Evolutionary conservation across 2,888 invertebrate genomes (phyloP), one percentile per base, ranked within the genome.

Genomic region (Nezara viridula): DNA sequence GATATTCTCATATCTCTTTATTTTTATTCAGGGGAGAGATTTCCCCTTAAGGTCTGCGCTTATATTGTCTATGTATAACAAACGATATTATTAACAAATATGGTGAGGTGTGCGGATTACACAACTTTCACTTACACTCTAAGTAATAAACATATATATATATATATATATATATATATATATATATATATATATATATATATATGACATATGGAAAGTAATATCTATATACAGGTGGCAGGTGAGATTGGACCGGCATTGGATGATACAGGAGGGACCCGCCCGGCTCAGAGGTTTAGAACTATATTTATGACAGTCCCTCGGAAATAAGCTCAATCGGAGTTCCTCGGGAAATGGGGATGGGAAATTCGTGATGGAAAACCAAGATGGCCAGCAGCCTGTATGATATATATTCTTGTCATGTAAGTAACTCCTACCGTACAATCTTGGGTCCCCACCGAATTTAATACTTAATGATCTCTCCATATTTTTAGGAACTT

Each of bases 321-420:
- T 16, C 32, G 32, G 66, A 73, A 73, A 73, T 73, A 73, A 66
- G 32, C 37, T 73, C 66, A 73, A 73, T 73, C 32, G 66, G 66
- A 73, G 37, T 37, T 73, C 9, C 32, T 37, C 21, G 19, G 32
- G 37, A 73, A 37, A 7, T 73, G 19, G 32, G 32, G 19, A 37
- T 73, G 66, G 37, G 32, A 73, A 73, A 73, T 37, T 73, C 66
- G 19, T 6, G 66, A 73, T 73, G 24, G 32, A 73, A 73, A 73
- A 37, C 32, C 66, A 73, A 32, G 19, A 37, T 19, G 2, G 0
- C 37, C 19, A 3, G 37, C 19, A 37, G 1, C 66, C 32, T 73
- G 19, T 37, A 37, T 37, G 37, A 37, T 37, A 73, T 73, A 73
- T 73, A 1, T 32, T 16, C 27, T 27, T 73, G 66, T 24, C 66